Percentiles rank a stretch among this genome's conserved stretches.
Conservation (phyloP, 2,888 invertebrate species). For the Iselma pallidipennis region DNA sequence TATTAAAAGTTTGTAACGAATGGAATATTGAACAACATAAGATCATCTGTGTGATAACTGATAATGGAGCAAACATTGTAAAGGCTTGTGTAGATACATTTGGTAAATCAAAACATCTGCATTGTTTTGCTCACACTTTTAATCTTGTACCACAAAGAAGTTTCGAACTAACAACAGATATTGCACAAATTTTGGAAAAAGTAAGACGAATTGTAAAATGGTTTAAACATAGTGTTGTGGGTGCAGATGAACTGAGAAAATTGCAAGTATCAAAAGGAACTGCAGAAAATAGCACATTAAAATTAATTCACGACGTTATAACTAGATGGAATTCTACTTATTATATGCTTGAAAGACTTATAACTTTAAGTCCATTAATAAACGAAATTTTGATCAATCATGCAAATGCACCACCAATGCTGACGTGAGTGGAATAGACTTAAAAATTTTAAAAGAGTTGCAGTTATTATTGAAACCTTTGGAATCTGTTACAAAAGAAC, state of each 20-base stretch:
- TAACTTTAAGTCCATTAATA: slow-evolving; percentile 35
- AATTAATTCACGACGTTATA: no score
- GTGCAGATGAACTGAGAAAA: neutral
- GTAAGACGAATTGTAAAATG: neutral
- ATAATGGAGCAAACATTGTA: neutral
- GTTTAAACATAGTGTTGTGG: neutral
- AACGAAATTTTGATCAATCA: slow-evolving; percentile 40
- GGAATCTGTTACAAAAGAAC: slow-evolving; percentile 43
- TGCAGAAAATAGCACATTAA: no score
- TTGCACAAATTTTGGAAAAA: neutral
- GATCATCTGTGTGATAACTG: neutral
- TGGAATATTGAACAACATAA: neutral
- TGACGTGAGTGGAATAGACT: slow-evolving; percentile 35
- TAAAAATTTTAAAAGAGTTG: slow-evolving; percentile 34
- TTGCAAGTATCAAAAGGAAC: no score
- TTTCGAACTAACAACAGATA: neutral
- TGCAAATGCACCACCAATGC: slow-evolving; percentile 38
- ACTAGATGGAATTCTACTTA: slow-evolving; percentile 38
- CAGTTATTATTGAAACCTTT: slow-evolving; percentile 34
- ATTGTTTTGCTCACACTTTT: neutral
- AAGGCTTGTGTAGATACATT: neutral
- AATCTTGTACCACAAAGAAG: neutral
- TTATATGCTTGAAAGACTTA: slow-evolving; percentile 41
- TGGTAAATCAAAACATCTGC: neutral
- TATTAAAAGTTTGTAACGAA: no score